phyloP scores from a whole-genome alignment of 2,797 vertebrate species.

The Periophthalmus magnuspinnatus region DNA sequence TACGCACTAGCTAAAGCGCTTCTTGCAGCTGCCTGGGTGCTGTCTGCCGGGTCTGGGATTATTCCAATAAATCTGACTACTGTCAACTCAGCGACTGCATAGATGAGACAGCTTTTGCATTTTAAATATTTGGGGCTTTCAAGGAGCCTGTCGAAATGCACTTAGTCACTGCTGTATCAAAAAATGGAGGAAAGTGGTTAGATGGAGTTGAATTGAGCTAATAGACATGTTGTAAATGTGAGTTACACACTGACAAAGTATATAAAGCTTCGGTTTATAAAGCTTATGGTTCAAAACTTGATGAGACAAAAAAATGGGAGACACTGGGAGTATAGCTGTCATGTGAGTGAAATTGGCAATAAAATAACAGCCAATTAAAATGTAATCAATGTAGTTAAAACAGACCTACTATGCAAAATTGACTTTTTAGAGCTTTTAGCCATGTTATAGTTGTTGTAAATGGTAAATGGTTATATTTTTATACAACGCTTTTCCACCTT shows the following conservation, averaged over 20 bases:
- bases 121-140: conserved; percentile 21
- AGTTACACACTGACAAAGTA: not conserved
- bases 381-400: no score
- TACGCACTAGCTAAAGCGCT: conserved; percentile 37
- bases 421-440: no score
- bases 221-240: not conserved
- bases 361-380: no score
- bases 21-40: conserved; percentile 46
- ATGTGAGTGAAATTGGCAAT: no score
- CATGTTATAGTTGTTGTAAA: no score
- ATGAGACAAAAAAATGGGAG: not conserved
- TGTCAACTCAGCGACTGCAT: conserved; percentile 62
- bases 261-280: not conserved
- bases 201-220: not conserved
- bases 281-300: not conserved
- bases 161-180: not conserved
- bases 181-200: conserved; percentile 33
- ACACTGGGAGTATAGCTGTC: not conserved
- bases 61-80: conserved; percentile 64
- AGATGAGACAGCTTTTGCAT: conserved; percentile 41
- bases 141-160: not conserved
- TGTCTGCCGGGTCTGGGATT: conserved; percentile 47
- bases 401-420: no score
- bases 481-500: no score
- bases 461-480: no score